These are phyloP conservation scores for Creontiades dilutus DNA, from an alignment of 2,888 invertebrate species.

Conservation along the genomic window DNA sequence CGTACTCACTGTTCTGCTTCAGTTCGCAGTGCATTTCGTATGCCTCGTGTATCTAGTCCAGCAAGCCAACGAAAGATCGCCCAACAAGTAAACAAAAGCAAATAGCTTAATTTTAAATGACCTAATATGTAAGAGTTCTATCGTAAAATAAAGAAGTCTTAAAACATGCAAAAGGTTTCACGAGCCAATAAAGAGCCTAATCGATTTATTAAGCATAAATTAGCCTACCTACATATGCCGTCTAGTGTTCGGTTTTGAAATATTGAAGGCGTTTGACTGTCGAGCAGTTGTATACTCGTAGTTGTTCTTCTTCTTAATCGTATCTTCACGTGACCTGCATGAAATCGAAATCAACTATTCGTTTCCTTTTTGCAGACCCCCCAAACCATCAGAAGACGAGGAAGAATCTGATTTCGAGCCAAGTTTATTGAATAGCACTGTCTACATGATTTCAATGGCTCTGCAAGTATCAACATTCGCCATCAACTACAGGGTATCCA, in stretches of 20 bases:
- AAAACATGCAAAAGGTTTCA: too few relatives aligned
- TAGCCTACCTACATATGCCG: too few relatives aligned
- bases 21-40: slow-evolving; percentile 96
- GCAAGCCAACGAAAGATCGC: slow-evolving; percentile 86
- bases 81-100: slow-evolving; percentile 82
- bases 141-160: too few relatives aligned
- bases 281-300: too few relatives aligned
- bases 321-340: too few relatives aligned
- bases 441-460: slow-evolving; percentile 98
- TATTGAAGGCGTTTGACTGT: too few relatives aligned
- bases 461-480: slow-evolving; percentile 99
- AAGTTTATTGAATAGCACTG: slow-evolving; percentile 97
- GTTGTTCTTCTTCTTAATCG: too few relatives aligned
- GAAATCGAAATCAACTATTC: background rate
- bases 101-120: too few relatives aligned
- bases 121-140: too few relatives aligned
- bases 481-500: slow-evolving; percentile 95
- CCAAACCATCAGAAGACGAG: slow-evolving; percentile 76
- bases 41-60: slow-evolving; percentile 93
- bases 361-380: slow-evolving; percentile 54
- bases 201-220: too few relatives aligned
- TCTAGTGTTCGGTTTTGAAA: too few relatives aligned
- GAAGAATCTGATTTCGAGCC: slow-evolving; percentile 93
- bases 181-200: too few relatives aligned
- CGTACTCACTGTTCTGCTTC: slow-evolving; percentile 94